A percentile compares a stretch with the other conserved stretches of the same genome.
Evolutionary conservation across 2,888 invertebrate genomes (phyloP).

Genomic region (Diploptera punctata): DNA sequence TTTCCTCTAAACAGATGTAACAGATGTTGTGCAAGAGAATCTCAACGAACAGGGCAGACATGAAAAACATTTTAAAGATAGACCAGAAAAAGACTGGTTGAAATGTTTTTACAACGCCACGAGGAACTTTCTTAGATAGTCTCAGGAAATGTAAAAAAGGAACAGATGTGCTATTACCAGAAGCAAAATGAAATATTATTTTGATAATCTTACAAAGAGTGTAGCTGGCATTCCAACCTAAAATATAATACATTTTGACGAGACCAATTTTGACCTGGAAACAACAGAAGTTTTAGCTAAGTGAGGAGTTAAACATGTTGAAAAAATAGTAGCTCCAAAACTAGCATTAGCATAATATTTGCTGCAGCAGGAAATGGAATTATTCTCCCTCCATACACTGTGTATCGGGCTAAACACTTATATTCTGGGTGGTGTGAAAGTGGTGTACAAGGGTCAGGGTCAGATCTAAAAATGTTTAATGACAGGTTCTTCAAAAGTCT

Average conservation of each 20-base stretch:
- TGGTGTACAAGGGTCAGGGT: slow-evolving; percentile 47
- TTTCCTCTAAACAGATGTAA: background rate
- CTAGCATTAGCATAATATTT: slow-evolving; percentile 48
- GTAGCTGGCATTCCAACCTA: background rate
- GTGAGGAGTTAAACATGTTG: slow-evolving; percentile 43
- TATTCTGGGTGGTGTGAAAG: slow-evolving; percentile 48
- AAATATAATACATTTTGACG: slow-evolving; percentile 49
- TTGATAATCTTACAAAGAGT: no score
- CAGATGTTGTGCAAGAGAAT: background rate
- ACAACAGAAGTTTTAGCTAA: slow-evolving; percentile 41
- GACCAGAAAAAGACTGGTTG: background rate
- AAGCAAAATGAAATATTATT: no score
- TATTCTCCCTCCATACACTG: slow-evolving; percentile 49
- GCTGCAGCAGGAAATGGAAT: slow-evolving; percentile 48
- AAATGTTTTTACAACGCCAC: background rate
- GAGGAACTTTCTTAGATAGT: background rate
- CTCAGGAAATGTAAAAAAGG: no score
- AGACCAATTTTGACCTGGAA: slow-evolving; percentile 50
- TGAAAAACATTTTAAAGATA: background rate
- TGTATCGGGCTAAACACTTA: slow-evolving; percentile 48
- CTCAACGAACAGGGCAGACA: background rate
- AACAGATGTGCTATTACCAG: no score
- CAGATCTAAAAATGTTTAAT: slow-evolving; percentile 46
- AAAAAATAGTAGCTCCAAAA: slow-evolving; percentile 45
- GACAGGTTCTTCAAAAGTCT: slow-evolving; percentile 47